Evolutionary conservation across 2,888 invertebrate species (phyloP), one percentile per base, ranked within the genome.

Genomic region (Norana najaformis): DNA sequence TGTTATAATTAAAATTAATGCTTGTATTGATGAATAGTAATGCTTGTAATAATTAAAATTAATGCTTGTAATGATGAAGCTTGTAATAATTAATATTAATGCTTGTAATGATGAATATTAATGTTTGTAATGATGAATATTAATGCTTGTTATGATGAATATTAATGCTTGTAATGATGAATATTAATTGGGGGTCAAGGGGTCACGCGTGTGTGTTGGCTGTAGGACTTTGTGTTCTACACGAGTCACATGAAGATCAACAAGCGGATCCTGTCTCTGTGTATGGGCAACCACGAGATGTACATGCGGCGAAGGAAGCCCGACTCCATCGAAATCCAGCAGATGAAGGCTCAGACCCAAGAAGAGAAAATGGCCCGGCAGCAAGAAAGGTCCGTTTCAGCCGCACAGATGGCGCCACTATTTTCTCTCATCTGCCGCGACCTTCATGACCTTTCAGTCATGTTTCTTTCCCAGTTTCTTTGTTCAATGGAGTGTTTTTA

Each of bases 231-330:
- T 96, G 98, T 99, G 93, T 99, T 99, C 96, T 99, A 99, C 95
- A 99, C 99, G 90, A 97, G 98, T 88, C 97, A 99, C 93, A 97
- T 99, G 92, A 97, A 98, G 95, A 99, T 99, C 95, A 99, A 99
- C 96, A 99, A 99, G 95, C 96, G 99, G 93, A 99, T 99, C 95
- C 96, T 99, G 93, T 98, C 99, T 91, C 96, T 99, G 90, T 99
- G 99, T 95, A 99, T 99, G 99, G 99, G 99, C 93, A 99, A 99
- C 96, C 99, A 99, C 96, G 99, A 99, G 95, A 96, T 99, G 93
- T 99, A 99, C 96, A 99, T 99, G 99, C 96, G 99, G 91, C 96
- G 99, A 93, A 97, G 99, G 94, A 99, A 99, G 95, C 99, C 99
- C 38, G 99, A 99, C 95, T 99, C 99, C 93, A 99, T 99, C 94